Conservation (phyloP, 1,140 invertebrate species). For the Drosophila nasuta region DNA sequence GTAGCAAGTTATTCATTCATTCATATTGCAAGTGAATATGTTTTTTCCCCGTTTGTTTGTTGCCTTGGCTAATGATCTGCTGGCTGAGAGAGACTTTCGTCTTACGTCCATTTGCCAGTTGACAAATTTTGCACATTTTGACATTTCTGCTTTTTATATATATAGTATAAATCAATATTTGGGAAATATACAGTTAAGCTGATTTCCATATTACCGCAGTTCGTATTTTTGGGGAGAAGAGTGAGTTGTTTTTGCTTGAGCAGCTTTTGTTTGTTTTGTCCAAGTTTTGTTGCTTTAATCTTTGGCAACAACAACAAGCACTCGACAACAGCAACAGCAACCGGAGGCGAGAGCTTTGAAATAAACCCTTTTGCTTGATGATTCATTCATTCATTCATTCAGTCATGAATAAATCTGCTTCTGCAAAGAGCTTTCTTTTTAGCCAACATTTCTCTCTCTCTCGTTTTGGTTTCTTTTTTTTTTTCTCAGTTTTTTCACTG, state of each 20-base stretch:
- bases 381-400: conserved; percentile 30
- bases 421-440: conserved; percentile 24
- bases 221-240: neutral
- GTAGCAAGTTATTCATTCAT: neutral
- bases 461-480: neutral
- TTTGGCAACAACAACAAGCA: conserved; percentile 14
- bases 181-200: conserved; percentile 14
- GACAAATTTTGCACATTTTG: no score
- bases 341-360: conserved; percentile 18
- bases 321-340: neutral
- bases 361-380: conserved; percentile 31
- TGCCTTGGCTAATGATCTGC: neutral
- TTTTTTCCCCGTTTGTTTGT: neutral
- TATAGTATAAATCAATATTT: neutral
- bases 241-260: neutral
- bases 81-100: neutral
- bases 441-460: conserved; percentile 1
- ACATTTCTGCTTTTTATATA: neutral
- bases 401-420: conserved; percentile 26
- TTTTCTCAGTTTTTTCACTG: neutral
- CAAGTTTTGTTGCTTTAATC: conserved; percentile 25
- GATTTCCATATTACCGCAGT: conserved; percentile 21
- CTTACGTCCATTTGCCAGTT: no score
- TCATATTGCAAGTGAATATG: neutral
- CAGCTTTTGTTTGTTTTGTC: conserved; percentile 4